Evolutionary conservation across 2,888 invertebrate genomes (phyloP), one percentile per base, ranked within the genome.

Genomic region (Yponomeuta cagnagella): DNA sequence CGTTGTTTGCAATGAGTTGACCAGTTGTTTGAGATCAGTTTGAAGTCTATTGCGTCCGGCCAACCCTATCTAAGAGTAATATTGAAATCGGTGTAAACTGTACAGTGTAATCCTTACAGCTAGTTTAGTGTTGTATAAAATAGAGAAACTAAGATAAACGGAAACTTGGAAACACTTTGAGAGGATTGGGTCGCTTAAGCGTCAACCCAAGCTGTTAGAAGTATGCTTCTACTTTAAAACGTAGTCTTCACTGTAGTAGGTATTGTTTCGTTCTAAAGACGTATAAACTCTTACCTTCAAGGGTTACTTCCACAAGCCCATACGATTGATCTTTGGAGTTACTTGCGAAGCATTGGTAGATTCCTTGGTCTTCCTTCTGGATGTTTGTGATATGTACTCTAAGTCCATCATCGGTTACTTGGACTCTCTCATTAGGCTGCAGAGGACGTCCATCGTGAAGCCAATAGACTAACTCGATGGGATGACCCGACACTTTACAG

Each of bases 261-360:
- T 43, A 58, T 58, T 58, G 15, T 58, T 58, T 58, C 8, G 52
- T 58, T 58, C 52, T 12, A 58, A 52, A 12, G 10, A 12, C 2
- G 12, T 52, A n/a, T 10, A 63, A n/a, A 33, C 31, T 37, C 93
- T 93, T 86, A 96, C 96, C 96, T 76, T 97, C 97, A 79, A 97
- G 93, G 77, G 95, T 93, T 69, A 97, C 93, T 83, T 97, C 97
- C 1, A 96, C 95, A 0, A 95, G 94, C 10, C 96, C 97, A 83
- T 97, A 97, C 23, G 95, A 95, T 86, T 97, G 96, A 81, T 97
- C 97, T 89, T 95, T 95, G 75, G 96, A 95, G 80, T 97, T 97
- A 79, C 95, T 95, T 8, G 96, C 96, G 77, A 98, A 95, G 84
- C 98, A 98, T 81, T 98, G 98, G 87, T 97, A 98, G 94, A 98